Evolutionary conservation across 2,797 vertebrate species (phyloP).

Genomic region (Mus caroli): DNA sequence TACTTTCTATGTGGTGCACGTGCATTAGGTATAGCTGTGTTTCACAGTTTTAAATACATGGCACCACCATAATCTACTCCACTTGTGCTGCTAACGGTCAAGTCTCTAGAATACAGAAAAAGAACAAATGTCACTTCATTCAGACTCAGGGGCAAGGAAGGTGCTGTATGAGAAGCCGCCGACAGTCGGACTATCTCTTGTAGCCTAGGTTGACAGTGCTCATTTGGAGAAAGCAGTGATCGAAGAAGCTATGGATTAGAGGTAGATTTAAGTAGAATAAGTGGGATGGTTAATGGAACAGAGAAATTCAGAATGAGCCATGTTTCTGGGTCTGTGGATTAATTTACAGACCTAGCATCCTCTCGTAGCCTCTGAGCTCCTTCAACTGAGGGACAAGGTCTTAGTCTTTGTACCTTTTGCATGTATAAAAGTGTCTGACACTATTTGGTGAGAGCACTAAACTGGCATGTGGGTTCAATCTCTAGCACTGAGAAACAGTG

Average conservation of each 20-base stretch:
- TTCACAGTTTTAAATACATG: conserved; percentile 18
- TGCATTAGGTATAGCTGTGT: neutral
- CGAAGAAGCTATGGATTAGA: neutral
- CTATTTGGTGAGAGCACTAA: neutral
- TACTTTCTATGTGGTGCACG: conserved; percentile 2
- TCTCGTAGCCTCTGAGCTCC: neutral
- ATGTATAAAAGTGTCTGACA: conserved; percentile 1
- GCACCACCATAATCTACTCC: conserved; percentile 14
- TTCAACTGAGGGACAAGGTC: conserved; percentile 21
- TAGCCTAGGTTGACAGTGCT: neutral
- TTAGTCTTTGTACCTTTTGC: neutral
- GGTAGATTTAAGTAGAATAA: neutral
- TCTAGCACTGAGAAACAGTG: neutral
- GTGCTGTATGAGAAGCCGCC: neutral
- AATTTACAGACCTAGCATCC: neutral
- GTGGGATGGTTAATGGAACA: neutral
- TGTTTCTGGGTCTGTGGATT: conserved; percentile 41
- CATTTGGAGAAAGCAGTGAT: neutral
- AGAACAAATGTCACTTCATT: conserved; percentile 48
- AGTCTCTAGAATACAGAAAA: neutral
- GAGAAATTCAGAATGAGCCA: conserved; percentile 32
- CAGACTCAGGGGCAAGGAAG: neutral
- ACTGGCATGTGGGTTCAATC: neutral
- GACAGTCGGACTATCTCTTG: neutral
- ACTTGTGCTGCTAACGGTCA: conserved; percentile 13